phyloP scores from a whole-genome alignment of 2,797 vertebrate genomes.

The Molossus molossus region DNA sequence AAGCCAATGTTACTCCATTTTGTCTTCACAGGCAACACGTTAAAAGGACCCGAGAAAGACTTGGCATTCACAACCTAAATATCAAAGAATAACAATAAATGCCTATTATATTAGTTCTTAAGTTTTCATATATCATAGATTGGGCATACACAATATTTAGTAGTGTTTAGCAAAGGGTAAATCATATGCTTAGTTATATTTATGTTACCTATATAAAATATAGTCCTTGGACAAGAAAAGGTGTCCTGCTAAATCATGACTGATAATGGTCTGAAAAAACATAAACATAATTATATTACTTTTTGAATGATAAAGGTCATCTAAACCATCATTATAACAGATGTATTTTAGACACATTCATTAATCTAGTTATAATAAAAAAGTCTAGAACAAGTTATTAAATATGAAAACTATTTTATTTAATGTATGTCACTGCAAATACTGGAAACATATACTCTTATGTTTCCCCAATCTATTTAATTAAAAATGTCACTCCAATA shows the following conservation, averaged over 20 bases:
- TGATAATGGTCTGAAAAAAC: not conserved
- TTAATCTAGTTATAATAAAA: not conserved
- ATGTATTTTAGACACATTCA: conserved; percentile 8
- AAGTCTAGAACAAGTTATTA: not conserved
- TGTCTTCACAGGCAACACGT: conserved; percentile 88
- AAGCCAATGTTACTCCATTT: conserved; percentile 86
- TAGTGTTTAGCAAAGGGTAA: not conserved
- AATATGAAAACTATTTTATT: not conserved
- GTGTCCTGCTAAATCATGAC: not conserved
- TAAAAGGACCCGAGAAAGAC: conserved; percentile 84
- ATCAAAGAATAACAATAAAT: not conserved
- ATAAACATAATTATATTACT: conserved; percentile 31
- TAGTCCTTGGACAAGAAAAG: conserved; percentile 2
- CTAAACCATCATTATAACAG: conserved; percentile 28
- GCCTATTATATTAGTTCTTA: not conserved
- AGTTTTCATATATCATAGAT: not conserved
- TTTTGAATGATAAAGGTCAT: not conserved
- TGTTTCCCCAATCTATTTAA: not conserved
- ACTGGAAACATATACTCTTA: not conserved
- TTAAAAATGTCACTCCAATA: too few species aligned
- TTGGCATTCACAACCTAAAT: conserved; percentile 63
- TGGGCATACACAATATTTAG: not conserved
- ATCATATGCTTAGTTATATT: conserved; percentile 24
- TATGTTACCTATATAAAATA: not conserved
- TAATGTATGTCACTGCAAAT: not conserved